Base-by-base conservation (phyloP, 37 sponge, comb jelly and placozoan species). In the Diacarnus erythraeanus region DNA sequence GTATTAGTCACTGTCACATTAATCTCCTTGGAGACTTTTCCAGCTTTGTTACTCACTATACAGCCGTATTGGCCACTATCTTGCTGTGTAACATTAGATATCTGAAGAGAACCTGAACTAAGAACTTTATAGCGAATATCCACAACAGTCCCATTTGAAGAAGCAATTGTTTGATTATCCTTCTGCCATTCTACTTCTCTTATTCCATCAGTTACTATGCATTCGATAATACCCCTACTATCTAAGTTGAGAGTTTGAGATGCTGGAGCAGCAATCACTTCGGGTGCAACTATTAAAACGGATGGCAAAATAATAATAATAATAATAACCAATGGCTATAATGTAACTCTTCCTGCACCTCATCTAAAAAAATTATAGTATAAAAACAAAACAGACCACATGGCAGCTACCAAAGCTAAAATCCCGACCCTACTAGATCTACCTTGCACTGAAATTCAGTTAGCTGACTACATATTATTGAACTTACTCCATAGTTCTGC, bases 401-500 rank as follows among this genome's bases (percentile, higher is more conserved):
- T n/a, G n/a, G n/a, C n/a, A n/a, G n/a, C n/a, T n/a, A n/a, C n/a
- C n/a, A n/a, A n/a, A n/a, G n/a, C n/a, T n/a, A n/a, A n/a, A n/a
- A n/a, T n/a, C n/a, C n/a, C n/a, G n/a, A n/a, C n/a, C n/a, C n/a
- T n/a, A n/a, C n/a, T n/a, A n/a, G n/a, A n/a, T n/a, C n/a, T n/a
- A n/a, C n/a, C n/a, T n/a, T n/a, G n/a, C n/a, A n/a, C n/a, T n/a
- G n/a, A n/a, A n/a, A n/a, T n/a, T n/a, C n/a, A n/a, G n/a, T n/a
- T n/a, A n/a, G n/a, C n/a, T n/a, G n/a, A 54, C 18, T 12, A 21
- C 12, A 18, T 54, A 12, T 54, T 18, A 21, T 5, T 26, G 18
- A 21, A 64, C 82, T 82, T 29, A 82, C 82, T 74, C 74, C 74
- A 73, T 18, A 82, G 44, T 59, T 64, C 66, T 18, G 82, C 64